Percentiles rank a stretch among this genome's conserved stretches.
Conservation (phyloP, 1,140 invertebrate species). For the Brachionus calyciflorus region DNA sequence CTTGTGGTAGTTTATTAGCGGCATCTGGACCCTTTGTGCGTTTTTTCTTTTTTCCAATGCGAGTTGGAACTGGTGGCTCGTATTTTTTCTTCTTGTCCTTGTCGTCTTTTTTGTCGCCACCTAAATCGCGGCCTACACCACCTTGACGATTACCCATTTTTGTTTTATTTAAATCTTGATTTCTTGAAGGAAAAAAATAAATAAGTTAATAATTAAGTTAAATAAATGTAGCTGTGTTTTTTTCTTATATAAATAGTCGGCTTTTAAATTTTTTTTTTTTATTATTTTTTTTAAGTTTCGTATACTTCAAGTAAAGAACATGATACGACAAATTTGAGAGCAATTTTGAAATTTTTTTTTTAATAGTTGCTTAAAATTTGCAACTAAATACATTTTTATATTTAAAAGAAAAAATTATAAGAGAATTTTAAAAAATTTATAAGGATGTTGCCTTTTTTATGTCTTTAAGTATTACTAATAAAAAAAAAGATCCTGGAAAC, state of each 20-base stretch:
- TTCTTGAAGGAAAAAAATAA: background rate
- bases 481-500: too few species aligned
- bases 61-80: constrained; percentile 93
- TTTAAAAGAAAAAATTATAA: too few species aligned
- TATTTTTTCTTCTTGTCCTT: constrained; percentile 81
- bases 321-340: constrained; percentile 44
- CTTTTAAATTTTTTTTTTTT: background rate
- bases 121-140: constrained; percentile 42
- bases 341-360: constrained; percentile 41
- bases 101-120: constrained; percentile 45
- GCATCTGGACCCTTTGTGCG: constrained; percentile 94
- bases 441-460: too few species aligned
- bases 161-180: background rate
- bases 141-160: constrained; percentile 45
- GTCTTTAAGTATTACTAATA: too few species aligned
- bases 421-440: too few species aligned
- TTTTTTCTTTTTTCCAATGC: constrained; percentile 97
- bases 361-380: too few species aligned
- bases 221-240: background rate
- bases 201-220: background rate
- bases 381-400: too few species aligned
- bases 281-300: background rate
- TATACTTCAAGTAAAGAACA: constrained; percentile 3
- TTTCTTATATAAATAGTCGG: constrained; percentile 1
- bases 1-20: constrained; percentile 90